Conservation (phyloP, 2,797 vertebrate genomes). For the Gobio occitaniae region DNA sequence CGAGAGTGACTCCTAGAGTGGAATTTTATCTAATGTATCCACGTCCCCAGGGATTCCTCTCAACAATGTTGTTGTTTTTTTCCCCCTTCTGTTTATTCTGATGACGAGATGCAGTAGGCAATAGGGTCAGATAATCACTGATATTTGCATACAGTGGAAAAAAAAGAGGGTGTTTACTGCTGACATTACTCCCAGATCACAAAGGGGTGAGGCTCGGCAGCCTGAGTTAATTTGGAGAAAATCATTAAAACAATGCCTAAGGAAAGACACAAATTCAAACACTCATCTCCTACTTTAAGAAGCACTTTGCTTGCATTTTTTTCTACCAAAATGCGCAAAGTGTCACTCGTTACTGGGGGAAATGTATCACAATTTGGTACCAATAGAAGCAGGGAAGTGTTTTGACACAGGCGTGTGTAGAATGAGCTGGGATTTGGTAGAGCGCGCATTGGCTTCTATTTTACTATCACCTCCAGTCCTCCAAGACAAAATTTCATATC, state of each 20-base stretch:
- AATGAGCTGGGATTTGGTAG: conserved; percentile 63
- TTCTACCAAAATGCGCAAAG: conserved; percentile 59
- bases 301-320: conserved; percentile 69
- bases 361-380: conserved; percentile 68
- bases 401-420: conserved; percentile 56
- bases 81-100: neutral
- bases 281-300: conserved; percentile 72
- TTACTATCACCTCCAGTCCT: conserved; percentile 76
- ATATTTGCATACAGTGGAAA: conserved; percentile 43
- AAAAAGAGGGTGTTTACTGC: conserved; percentile 41
- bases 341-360: conserved; percentile 68
- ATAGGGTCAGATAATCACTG: neutral
- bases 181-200: conserved; percentile 34
- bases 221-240: conserved; percentile 66
- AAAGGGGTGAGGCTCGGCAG: conserved; percentile 18
- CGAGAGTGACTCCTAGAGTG: conserved; percentile 44
- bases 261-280: conserved; percentile 69
- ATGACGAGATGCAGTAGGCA: conserved; percentile 13
- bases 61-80: neutral
- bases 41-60: neutral
- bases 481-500: conserved; percentile 77
- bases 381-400: conserved; percentile 61
- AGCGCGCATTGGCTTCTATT: conserved; percentile 75
- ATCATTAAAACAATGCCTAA: conserved; percentile 75
- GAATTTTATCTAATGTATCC: conserved; percentile 31